These are phyloP conservation scores for Thinocorus orbignyianus DNA, from an alignment of 2,113 vertebrate genomes.

Conservation along the genomic window DNA sequence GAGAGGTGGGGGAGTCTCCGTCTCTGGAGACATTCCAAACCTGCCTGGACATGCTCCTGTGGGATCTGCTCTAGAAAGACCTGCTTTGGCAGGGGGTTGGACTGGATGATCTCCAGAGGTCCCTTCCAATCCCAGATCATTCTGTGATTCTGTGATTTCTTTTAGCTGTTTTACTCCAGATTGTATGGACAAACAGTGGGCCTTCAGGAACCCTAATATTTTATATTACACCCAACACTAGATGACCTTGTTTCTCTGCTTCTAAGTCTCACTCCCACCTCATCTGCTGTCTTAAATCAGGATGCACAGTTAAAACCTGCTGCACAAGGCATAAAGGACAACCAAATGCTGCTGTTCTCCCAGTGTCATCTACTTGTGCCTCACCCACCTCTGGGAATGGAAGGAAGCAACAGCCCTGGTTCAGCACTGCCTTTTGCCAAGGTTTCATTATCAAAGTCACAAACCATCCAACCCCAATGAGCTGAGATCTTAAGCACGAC, in stretches of 20 bases:
- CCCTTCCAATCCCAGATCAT: too few relatives aligned
- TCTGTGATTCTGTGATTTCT: not conserved
- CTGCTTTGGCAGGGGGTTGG: too few relatives aligned
- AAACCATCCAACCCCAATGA: not conserved
- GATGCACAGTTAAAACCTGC: not conserved
- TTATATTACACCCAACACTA: not conserved
- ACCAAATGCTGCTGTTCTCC: not conserved
- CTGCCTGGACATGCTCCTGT: too few relatives aligned
- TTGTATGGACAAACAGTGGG: not conserved
- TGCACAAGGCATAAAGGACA: not conserved
- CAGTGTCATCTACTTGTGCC: not conserved
- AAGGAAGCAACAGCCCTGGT: not conserved
- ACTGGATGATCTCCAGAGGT: too few relatives aligned
- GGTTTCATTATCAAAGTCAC: rapidly evolving
- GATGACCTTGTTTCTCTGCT: not conserved
- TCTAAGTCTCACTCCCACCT: not conserved
- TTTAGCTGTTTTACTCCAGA: not conserved
- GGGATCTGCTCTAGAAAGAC: too few relatives aligned
- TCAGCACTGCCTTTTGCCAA: not conserved
- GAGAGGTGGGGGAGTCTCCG: too few relatives aligned
- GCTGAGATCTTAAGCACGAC: not conserved
- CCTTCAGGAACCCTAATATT: not conserved
- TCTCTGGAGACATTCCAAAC: too few relatives aligned
- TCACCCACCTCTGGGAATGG: not conserved
- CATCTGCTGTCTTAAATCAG: not conserved